phyloP scores from a whole-genome alignment of 1,140 invertebrate species.

The Heliconius hewitsoni region DNA sequence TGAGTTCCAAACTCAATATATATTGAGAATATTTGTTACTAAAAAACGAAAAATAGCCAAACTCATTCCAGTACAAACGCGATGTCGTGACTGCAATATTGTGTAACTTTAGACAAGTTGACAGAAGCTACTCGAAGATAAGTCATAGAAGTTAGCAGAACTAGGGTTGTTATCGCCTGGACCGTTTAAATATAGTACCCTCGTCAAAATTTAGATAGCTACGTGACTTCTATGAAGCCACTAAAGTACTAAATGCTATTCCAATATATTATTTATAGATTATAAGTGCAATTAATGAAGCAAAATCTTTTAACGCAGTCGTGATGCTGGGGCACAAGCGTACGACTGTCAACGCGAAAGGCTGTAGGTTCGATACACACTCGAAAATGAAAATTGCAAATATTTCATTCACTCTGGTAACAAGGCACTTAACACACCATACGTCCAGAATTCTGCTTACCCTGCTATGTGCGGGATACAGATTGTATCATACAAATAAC shows the following conservation, averaged over 20 bases:
- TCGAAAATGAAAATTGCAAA: too few species aligned
- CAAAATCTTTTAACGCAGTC: too few species aligned
- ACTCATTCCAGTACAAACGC: background rate
- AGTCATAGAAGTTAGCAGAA: conserved; percentile 13
- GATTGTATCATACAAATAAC: too few species aligned
- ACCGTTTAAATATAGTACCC: conserved; percentile 7
- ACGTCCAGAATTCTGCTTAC: too few species aligned
- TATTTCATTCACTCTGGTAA: too few species aligned
- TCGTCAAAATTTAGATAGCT: conserved; percentile 5
- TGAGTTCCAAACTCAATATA: too few species aligned
- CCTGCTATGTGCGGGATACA: too few species aligned
- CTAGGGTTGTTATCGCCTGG: background rate
- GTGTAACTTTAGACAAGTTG: background rate
- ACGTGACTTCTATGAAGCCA: background rate
- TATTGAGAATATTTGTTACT: background rate
- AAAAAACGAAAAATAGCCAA: background rate
- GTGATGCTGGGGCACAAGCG: too few species aligned
- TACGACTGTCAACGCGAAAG: too few species aligned
- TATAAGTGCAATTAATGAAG: background rate
- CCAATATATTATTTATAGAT: background rate
- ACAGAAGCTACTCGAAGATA: conserved; percentile 1
- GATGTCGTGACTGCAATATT: background rate
- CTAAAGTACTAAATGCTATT: background rate
- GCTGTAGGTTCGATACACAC: too few species aligned
- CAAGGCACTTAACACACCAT: too few species aligned